Base-by-base conservation (phyloP, 53 echinoderm and acorn worm genomes). In the Crossaster papposus region DNA sequence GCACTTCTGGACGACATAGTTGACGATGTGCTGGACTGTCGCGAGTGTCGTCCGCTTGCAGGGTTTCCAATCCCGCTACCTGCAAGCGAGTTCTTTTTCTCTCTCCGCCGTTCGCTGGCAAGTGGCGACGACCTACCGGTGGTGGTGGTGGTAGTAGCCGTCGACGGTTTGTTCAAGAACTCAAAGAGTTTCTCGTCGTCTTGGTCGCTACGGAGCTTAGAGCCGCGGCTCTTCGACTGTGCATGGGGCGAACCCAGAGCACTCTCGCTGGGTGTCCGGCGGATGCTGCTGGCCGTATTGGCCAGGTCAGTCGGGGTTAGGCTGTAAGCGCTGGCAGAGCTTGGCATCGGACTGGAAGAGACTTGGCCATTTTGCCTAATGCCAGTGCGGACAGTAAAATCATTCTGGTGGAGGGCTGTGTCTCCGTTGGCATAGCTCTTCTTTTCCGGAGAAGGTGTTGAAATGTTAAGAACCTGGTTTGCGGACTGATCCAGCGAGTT, bases 111-210 rank as follows among this genome's bases (percentile, higher is more conserved):
- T 30, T 91, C 86, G 34, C 82, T 83, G 29, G 62, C 81, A 44
- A 70, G 86, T 52, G 72, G 84, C 26, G 84, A 84, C 1, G 84
- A 72, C 22, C 84, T 76, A n/a, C 92, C 92, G 9, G 89, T 64
- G 4, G 22, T 14, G 51, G n/a, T n/a, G n/a, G n/a, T n/a, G n/a
- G n/a, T n/a, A n/a, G n/a, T n/a, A n/a, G 44, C 78, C 5, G 90
- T 52, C 36, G 95, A 81, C 31, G 95, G 94, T 65, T 96, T 97
- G 54, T 97, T 97, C 53, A 97, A 68, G 72, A 97, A 97, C 64
- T 93, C 98, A 93, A 97, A 97, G 22, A 97, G 90, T 70, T 97
- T 97, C 77, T 97, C 98, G 91, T 97, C 98, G 29, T 97, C 98
- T 58, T 93, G 92, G 70, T 94, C 92, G 76, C 83, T 92, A 54